These are phyloP conservation scores for Stictonetta naevosa DNA, from an alignment of 2,113 vertebrate species.

Conservation along the genomic window DNA sequence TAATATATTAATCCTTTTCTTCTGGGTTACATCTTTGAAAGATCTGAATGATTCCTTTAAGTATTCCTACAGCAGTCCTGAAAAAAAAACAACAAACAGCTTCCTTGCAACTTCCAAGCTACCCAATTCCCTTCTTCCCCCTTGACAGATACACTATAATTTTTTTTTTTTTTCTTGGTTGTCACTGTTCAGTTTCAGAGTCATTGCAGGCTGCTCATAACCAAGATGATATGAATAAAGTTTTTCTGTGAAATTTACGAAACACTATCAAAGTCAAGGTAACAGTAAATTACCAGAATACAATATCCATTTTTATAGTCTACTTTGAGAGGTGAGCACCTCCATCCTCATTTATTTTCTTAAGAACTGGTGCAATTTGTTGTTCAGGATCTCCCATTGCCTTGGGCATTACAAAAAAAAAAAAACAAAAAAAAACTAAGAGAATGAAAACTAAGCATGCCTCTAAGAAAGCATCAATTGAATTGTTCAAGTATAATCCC, in stretches of 20 bases:
- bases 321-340: background rate
- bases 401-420: background rate
- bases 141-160: background rate
- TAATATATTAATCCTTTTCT: background rate
- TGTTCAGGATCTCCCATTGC: accelerated
- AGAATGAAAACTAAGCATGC: background rate
- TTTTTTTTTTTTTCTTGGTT: background rate
- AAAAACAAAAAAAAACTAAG: background rate
- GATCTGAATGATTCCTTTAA: background rate
- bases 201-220: background rate
- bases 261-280: background rate
- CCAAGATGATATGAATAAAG: background rate
- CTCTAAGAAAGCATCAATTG: background rate
- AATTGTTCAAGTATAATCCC: background rate
- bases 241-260: background rate
- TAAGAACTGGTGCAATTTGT: background rate
- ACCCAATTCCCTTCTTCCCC: background rate
- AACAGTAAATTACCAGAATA: background rate
- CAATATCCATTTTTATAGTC: background rate
- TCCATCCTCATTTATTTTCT: background rate
- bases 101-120: background rate
- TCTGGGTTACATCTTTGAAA: background rate
- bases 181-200: background rate
- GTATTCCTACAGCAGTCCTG: background rate
- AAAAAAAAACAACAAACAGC: background rate